phyloP scores from a whole-genome alignment of 1,140 invertebrate species.

The Drosophila asahinai region DNA sequence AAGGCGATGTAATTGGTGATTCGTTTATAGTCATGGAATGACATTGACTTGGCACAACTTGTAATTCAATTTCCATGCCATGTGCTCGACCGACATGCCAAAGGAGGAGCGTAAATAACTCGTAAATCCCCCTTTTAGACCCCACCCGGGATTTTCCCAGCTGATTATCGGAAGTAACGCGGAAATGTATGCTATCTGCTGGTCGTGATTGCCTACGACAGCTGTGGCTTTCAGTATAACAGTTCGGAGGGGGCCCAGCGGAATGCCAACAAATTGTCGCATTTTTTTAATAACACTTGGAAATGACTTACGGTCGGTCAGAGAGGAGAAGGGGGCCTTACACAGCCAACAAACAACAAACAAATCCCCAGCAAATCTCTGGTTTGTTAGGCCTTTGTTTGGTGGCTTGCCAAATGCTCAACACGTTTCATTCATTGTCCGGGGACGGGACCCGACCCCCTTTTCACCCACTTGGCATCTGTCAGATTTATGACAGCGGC shows the following conservation, averaged over 20 bases:
- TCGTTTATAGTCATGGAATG: constrained; percentile 29
- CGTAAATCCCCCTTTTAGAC: background rate
- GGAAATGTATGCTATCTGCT: constrained; percentile 48
- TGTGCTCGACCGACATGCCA: constrained; percentile 20
- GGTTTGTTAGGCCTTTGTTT: constrained; percentile 45
- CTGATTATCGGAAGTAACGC: constrained; percentile 39
- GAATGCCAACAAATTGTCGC: constrained; percentile 40
- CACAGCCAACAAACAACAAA: constrained; percentile 21
- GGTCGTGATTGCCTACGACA: constrained; percentile 29
- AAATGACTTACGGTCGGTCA: constrained; percentile 24
- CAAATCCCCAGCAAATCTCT: constrained; percentile 53
- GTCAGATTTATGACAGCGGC: constrained; percentile 70
- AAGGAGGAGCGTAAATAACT: constrained; percentile 4
- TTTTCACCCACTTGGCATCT: constrained; percentile 63
- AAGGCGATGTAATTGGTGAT: constrained; percentile 45
- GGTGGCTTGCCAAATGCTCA: constrained; percentile 65
- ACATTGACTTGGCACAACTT: constrained; percentile 55
- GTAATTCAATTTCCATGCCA: constrained; percentile 66
- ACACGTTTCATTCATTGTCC: constrained; percentile 57
- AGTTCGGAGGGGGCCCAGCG: background rate
- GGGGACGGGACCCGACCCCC: constrained; percentile 12
- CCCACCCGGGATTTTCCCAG: background rate
- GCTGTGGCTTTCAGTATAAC: constrained; percentile 25
- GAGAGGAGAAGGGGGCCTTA: background rate
- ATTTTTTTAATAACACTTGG: constrained; percentile 49